Base-by-base conservation (phyloP, 2,888 invertebrate species). In the Argynnis bischoffii region DNA sequence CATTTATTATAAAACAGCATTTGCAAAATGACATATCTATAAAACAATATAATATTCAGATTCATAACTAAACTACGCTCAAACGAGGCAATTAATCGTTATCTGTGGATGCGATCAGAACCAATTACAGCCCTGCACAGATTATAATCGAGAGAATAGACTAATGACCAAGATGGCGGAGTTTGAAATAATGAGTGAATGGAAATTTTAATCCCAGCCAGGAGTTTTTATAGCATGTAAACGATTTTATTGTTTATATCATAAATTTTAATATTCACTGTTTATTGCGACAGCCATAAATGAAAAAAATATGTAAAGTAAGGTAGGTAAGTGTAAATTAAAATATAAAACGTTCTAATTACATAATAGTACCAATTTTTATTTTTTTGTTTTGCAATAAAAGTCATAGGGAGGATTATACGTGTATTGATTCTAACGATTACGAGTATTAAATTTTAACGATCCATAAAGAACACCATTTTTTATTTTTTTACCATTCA, bases 91-190 rank as follows among this genome's bases (percentile, higher is more conserved):
- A 71, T 71, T 71, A 67, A 64, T 57, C 61, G n/a, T 67, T 69
- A 71, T 71, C 69, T 56, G 51, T 51, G 66, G 48, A 66, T 66
- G 57, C 65, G 65, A 70, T 70, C 70, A 53, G 57, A 63, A 67
- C 66, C 69, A 71, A 69, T 71, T 69, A 71, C 65, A 69, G 60
- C 63, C 61, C 56, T 69, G 60, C 66, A 59, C 63, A 69, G 71
- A 71, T 71, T 71, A 69, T 64, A 68, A 71, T 71, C 71, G 68
- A 70, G 68, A 68, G 68, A 71, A 69, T 64, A 68, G 66, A 67
- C 69, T 71, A 67, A 71, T 66, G 69, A 63, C 64, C 69, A 71
- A 71, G 71, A 71, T 71, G 71, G 71, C 69, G 48, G 64, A 41
- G 63, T 60, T 69, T 50, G 53, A 59, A 64, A 66, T 69, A 68